These are phyloP conservation scores for Altica lythri DNA, from an alignment of 2,888 invertebrate species.

Conservation along the genomic window DNA sequence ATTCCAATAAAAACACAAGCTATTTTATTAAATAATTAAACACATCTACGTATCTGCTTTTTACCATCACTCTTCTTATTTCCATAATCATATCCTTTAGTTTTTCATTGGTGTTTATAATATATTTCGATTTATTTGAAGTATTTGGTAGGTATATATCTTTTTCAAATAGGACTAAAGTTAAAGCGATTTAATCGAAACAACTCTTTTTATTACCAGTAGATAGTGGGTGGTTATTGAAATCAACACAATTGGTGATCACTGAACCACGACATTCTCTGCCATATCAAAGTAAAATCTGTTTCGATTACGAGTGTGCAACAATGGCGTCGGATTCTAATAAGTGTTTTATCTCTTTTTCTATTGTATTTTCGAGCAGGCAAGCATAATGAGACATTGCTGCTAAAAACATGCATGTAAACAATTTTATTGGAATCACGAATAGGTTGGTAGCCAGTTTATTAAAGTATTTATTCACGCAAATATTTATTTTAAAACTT, in stretches of 20 bases:
- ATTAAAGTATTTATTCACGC: too few relatives aligned
- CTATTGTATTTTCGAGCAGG: conserved; percentile 20
- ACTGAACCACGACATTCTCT: conserved; percentile 50
- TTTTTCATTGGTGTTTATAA: too few relatives aligned
- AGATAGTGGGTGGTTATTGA: conserved; percentile 51
- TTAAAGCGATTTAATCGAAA: conserved; percentile 18
- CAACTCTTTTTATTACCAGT: conserved; percentile 14
- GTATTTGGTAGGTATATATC: conserved; percentile 13
- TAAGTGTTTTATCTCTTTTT: conserved; percentile 19
- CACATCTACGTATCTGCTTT: too few relatives aligned
- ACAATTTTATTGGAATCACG: conserved; percentile 2
- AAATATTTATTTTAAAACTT: too few relatives aligned
- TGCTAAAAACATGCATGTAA: neutral
- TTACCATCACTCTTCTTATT: too few relatives aligned
- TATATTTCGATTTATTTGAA: too few relatives aligned
- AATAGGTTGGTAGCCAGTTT: too few relatives aligned
- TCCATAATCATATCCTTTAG: too few relatives aligned
- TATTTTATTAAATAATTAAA: too few relatives aligned
- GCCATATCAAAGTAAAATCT: conserved; percentile 57
- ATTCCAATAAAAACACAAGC: too few relatives aligned
- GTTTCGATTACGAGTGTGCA: conserved; percentile 48
- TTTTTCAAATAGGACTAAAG: conserved; percentile 3
- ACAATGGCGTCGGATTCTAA: conserved; percentile 48
- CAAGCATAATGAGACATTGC: conserved; percentile 20
- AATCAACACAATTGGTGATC: conserved; percentile 54